These are phyloP conservation scores for Pionites leucogaster DNA, from an alignment of 2,113 vertebrate species.

Conservation along the genomic window DNA sequence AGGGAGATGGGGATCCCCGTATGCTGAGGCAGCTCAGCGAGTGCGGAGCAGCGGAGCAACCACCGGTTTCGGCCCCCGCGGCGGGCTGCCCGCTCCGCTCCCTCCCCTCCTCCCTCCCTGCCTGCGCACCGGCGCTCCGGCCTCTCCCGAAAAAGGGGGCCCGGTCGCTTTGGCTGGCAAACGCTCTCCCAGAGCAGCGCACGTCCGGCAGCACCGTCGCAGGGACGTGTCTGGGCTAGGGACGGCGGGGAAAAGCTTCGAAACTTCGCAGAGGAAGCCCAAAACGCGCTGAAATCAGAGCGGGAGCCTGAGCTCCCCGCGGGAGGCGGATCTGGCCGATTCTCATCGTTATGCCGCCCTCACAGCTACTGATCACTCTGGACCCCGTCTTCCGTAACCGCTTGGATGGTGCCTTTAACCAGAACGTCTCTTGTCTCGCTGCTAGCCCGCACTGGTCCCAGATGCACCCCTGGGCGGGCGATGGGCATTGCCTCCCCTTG, in stretches of 20 bases:
- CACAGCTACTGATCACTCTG: fast-evolving
- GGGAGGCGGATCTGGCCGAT: background rate
- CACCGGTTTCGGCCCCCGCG: background rate
- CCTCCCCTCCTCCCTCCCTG: background rate
- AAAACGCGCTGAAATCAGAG: background rate
- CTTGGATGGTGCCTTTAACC: background rate
- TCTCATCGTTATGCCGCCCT: background rate
- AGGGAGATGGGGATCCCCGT: background rate
- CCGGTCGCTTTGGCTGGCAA: background rate
- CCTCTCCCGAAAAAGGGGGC: background rate
- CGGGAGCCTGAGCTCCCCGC: background rate
- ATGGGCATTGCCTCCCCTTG: background rate
- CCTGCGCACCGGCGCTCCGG: background rate
- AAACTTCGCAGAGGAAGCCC: background rate
- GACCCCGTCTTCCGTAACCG: background rate
- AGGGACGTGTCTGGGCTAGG: background rate
- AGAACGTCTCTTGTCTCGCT: background rate
- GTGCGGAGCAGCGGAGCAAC: background rate
- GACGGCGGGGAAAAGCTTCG: background rate
- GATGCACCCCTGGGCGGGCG: background rate
- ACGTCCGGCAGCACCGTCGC: background rate
- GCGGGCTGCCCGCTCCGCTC: background rate
- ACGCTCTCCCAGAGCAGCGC: background rate
- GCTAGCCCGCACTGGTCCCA: background rate
- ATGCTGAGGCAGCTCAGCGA: background rate